Evolutionary conservation across 1,140 invertebrate genomes (phyloP).

Genomic region (Drepana arcuata): DNA sequence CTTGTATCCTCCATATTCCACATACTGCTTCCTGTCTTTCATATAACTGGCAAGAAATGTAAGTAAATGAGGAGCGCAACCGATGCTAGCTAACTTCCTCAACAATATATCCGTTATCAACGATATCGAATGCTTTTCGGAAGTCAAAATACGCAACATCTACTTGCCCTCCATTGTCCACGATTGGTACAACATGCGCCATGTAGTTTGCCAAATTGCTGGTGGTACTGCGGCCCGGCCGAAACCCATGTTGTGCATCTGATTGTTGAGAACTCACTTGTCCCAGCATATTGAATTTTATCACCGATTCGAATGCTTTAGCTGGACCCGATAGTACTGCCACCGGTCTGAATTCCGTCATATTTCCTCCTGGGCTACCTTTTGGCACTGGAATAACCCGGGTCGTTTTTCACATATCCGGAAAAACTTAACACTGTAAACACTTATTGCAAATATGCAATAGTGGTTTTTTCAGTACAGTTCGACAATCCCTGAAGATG

Average conservation of each 20-base stretch:
- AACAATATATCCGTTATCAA: no score
- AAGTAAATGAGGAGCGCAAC: no score
- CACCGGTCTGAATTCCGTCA: slow-evolving; percentile 16
- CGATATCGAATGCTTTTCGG: slow-evolving; percentile 4
- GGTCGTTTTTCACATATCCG: no score
- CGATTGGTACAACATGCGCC: slow-evolving; percentile 1
- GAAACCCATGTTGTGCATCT: slow-evolving; percentile 11
- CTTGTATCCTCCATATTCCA: not conserved
- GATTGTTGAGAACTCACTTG: slow-evolving; percentile 9
- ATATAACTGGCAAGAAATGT: no score
- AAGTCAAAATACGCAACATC: slow-evolving; percentile 14
- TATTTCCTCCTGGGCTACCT: no score
- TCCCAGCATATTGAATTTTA: slow-evolving; percentile 4
- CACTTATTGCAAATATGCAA: no score
- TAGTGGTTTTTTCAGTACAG: no score
- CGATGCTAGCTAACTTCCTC: no score
- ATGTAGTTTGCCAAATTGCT: slow-evolving; percentile 8
- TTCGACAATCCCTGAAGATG: no score
- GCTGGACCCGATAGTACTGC: slow-evolving; percentile 15
- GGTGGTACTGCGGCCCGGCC: slow-evolving; percentile 3
- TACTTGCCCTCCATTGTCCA: slow-evolving; percentile 6
- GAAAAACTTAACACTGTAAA: no score
- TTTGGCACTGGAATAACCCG: no score
- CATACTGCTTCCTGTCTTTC: slow-evolving; percentile 2
- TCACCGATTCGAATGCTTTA: slow-evolving; percentile 19